Base-by-base conservation (phyloP, 2,113 vertebrate species). In the Prunella fulvescens region DNA sequence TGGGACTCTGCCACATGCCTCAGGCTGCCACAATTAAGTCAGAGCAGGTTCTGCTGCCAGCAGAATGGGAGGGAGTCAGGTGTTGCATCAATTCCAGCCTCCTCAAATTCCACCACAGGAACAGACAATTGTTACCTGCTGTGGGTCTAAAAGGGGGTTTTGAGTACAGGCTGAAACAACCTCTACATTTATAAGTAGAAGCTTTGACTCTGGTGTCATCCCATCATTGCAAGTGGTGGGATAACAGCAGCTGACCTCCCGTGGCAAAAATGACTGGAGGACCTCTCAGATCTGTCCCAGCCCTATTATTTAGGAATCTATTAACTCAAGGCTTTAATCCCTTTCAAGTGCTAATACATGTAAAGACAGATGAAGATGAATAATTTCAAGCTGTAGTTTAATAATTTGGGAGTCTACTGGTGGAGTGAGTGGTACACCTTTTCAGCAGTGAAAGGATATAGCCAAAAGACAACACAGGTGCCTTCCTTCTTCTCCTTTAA, bases 401-500 rank as follows among this genome's bases (percentile, higher is more conserved):
- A 44, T 90, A 85, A 69, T 79, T 31, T 14, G 13, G 22, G 51
- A 90, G 35, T 53, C 56, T 65, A 5, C 10, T 31, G 24, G 14
- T 20, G 18, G 51, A 54, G 16, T 4, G 16, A 93, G 77, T 33
- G 18, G 53, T 62, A 56, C 25, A 57, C 37, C 81, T 86, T 56
- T 65, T 47, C 66, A 90, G 62, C 31, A 93, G 73, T 20, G 17
- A 29, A 76, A 79, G n/a, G 23, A 19, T 60, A 89, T 10, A 95
- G 69, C 69, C 82, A 86, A 90, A 81, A 67, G 64, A 93, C 39
- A 81, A 31, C 42, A 77, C 10, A 86, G 69, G 69, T 45, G 62
- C 84, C 86, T 60, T 66, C 62, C 90, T 95, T 81, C 84, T 96
- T 83, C 64, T 90, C 67, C 84, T 97, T 95, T 95, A 90, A 96